Evolutionary conservation across 2,113 vertebrate species (phyloP).

Genomic region (Leiothrix lutea): DNA sequence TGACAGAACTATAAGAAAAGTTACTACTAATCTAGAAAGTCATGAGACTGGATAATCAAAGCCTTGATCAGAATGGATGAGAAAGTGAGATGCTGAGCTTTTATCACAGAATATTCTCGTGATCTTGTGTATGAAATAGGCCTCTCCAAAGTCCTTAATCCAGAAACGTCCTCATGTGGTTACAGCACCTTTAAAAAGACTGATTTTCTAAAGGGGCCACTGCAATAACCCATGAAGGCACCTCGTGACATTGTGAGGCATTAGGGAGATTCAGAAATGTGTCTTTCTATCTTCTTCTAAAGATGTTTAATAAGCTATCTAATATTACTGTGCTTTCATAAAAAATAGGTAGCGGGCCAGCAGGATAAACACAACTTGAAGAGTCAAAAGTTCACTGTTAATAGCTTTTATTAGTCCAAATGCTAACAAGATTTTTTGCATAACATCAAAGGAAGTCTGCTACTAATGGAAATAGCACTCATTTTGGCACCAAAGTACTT

Average conservation of each 20-base stretch:
- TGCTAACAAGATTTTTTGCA: not conserved
- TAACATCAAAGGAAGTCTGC: not conserved
- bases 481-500: not conserved
- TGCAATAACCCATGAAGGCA: not conserved
- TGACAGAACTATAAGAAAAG: not conserved
- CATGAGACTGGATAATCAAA: not conserved
- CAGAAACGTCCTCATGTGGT: not conserved
- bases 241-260: not conserved
- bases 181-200: not conserved
- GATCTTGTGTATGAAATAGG: not conserved
- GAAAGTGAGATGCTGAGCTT: not conserved
- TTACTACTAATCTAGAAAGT: not conserved
- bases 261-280: not conserved
- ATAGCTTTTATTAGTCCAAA: conserved; percentile 19
- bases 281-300: not conserved
- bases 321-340: not conserved
- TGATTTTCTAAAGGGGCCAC: not conserved
- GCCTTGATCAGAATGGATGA: not conserved
- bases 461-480: not conserved
- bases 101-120: not conserved
- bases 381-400: not conserved
- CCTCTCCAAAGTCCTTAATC: not conserved
- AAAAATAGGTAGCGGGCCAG: not conserved
- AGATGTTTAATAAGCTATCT: not conserved
- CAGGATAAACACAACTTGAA: not conserved